A percentile compares a stretch with the other conserved stretches of the same genome.
These are phyloP conservation scores for Thymallus thymallus DNA, from an alignment of 2,113 vertebrate species.

Conservation along the genomic window DNA sequence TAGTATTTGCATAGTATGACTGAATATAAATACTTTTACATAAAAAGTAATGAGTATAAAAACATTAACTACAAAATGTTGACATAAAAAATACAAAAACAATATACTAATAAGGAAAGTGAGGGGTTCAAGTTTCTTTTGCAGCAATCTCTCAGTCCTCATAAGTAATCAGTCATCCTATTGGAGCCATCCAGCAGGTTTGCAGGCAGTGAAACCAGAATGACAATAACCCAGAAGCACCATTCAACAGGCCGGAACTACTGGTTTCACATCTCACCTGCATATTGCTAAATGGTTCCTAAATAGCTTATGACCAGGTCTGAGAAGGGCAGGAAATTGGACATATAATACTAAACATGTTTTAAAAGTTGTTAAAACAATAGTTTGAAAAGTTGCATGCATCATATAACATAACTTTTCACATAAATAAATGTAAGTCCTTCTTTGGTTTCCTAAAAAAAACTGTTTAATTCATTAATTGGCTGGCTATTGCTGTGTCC, in stretches of 20 bases:
- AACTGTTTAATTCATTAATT: not conserved
- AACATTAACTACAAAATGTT: not conserved
- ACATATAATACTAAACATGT: not conserved
- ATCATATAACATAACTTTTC: not conserved
- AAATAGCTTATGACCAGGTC: not conserved
- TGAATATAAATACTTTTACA: not conserved
- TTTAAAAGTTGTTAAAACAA: not conserved
- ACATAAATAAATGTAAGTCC: not conserved
- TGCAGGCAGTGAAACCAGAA: slow-evolving; percentile 64
- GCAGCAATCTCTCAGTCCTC: not conserved
- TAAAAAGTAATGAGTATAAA: not conserved
- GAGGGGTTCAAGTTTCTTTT: not conserved
- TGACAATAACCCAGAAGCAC: slow-evolving; percentile 42
- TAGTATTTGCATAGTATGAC: not conserved
- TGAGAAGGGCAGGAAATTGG: not conserved
- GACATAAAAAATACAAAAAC: not conserved
- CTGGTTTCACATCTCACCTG: slow-evolving; percentile 61
- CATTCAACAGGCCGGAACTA: slow-evolving; percentile 54
- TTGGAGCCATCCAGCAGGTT: slow-evolving; percentile 33
- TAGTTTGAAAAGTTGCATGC: not conserved
- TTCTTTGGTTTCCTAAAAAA: too few species aligned
- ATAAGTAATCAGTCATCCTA: not conserved
- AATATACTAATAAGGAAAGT: not conserved
- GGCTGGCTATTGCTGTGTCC: too few species aligned
- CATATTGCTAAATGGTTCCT: slow-evolving; percentile 12